Base-by-base conservation (phyloP, 2,797 vertebrate species). In the Mallotus villosus region DNA sequence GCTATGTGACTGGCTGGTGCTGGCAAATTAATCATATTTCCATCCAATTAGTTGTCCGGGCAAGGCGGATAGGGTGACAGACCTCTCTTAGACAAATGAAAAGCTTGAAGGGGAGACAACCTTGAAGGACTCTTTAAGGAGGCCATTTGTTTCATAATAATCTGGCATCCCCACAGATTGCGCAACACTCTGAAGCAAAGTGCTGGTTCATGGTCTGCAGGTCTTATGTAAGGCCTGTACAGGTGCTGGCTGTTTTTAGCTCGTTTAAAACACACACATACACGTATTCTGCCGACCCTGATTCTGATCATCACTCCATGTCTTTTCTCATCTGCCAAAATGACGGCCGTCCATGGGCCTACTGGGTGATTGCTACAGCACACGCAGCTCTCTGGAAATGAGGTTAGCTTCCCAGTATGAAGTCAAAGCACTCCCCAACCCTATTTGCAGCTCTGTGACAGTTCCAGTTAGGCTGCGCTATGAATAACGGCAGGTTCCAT, bases 31-130 rank as follows among this genome's bases (percentile, higher is more conserved):
- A 86, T 87, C 83, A 86, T 72, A 78, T 76, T 81, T 80, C 81
- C 74, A 80, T 83, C 85, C 76, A 80, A 84, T 87, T 84, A 87
- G 67, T 71, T 11, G n/a, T 67, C 76, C 9, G 7, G 64, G 51
- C 73, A 60, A 16, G 1, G 65, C 17, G 73, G 72, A 71, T 65
- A 71, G 77, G 82, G 82, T 82, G 76, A 80, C 24, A 19, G 81
- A 79, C 78, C 85, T 80, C 82, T 84, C 74, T 86, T 77, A 82
- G 55, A 70, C 76, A 80, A 82, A 86, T 82, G 79, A 85, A 83
- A 81, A 64, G 49, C 77, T 58, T 51, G 72, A 73, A 66, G 74
- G 73, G 69, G 72, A 79, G 74, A 75, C 41, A 78, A 74, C 77
- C 81, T 79, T 66, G 68, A 6, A 71, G 53, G 72, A 81, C 63